A percentile compares a stretch with the other conserved stretches of the same genome.
Evolutionary conservation across 1,140 invertebrate species (phyloP).

Genomic region (Drosophila nigrodunni): DNA sequence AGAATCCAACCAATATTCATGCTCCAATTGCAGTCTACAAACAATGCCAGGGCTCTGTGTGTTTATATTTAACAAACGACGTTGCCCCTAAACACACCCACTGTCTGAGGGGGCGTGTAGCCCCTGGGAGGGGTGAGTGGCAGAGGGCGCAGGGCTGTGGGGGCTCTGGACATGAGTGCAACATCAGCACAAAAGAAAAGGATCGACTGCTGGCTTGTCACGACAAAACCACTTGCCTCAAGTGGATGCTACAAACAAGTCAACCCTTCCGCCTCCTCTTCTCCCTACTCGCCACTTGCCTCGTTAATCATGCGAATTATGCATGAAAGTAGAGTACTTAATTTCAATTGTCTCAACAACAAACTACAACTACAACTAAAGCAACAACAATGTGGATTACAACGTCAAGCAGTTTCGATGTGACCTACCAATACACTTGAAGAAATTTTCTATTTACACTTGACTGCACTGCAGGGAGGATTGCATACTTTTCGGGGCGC

Average conservation of each 20-base stretch:
- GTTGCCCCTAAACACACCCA: slow-evolving; percentile 32
- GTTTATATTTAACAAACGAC: slow-evolving; percentile 80
- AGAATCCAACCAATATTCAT: slow-evolving; percentile 68
- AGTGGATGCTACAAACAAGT: slow-evolving; percentile 58
- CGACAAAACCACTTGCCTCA: slow-evolving; percentile 68
- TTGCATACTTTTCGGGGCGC: slow-evolving; percentile 38
- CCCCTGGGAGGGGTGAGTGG: background rate
- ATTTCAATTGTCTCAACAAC: slow-evolving; percentile 82
- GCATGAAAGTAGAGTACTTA: slow-evolving; percentile 82
- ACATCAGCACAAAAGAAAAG: slow-evolving; percentile 70
- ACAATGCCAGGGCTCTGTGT: slow-evolving; percentile 68
- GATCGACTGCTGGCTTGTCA: slow-evolving; percentile 66
- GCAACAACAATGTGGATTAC: slow-evolving; percentile 14
- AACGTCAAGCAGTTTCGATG: slow-evolving; percentile 72
- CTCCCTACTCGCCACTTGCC: slow-evolving; percentile 49
- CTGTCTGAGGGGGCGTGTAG: background rate
- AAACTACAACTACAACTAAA: slow-evolving; percentile 31
- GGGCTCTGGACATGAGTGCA: slow-evolving; percentile 53
- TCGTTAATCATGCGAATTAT: slow-evolving; percentile 83
- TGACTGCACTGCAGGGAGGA: slow-evolving; percentile 61
- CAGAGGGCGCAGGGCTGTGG: background rate
- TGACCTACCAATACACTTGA: slow-evolving; percentile 82
- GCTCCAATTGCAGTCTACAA: slow-evolving; percentile 77
- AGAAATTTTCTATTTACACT: slow-evolving; percentile 82
- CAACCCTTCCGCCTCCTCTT: background rate